Evolutionary conservation across 37 sponge, comb jelly and placozoan species (phyloP).

Genomic region (Diacarnus erythraeanus): DNA sequence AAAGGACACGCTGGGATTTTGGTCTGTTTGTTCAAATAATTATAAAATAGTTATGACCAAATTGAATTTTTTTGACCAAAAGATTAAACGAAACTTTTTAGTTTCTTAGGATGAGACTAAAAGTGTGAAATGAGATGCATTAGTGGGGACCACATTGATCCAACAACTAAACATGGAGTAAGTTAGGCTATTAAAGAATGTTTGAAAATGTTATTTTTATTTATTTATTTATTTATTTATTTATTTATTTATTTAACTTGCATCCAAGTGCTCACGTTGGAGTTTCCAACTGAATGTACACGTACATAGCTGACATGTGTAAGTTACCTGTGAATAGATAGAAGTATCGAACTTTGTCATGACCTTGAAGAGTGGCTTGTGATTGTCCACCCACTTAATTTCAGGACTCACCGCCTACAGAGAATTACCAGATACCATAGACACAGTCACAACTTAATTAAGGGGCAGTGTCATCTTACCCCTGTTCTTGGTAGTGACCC

Average conservation of each 20-base stretch:
- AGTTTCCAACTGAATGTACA: neutral
- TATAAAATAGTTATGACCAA: no score
- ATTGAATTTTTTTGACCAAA: no score
- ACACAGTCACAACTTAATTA: neutral
- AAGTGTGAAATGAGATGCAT: no score
- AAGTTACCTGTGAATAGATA: slow-evolving; percentile 76
- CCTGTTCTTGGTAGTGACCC: slow-evolving; percentile 6
- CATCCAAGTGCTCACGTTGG: neutral
- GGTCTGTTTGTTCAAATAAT: no score
- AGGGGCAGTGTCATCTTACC: neutral
- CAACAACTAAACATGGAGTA: no score
- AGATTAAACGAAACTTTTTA: no score
- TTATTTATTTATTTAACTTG: no score
- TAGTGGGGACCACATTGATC: no score
- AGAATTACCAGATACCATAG: neutral
- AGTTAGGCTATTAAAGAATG: neutral
- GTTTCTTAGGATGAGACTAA: no score
- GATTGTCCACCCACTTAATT: slow-evolving; percentile 77
- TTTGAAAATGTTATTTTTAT: neutral
- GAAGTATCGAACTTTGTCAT: slow-evolving; percentile 60
- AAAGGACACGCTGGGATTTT: no score
- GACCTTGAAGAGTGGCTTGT: slow-evolving; percentile 71
- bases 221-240: no score
- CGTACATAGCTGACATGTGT: no score
- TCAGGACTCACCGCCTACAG: slow-evolving; percentile 43